phyloP scores from a whole-genome alignment of 2,113 vertebrate species.

The Lampris megalopsis region DNA sequence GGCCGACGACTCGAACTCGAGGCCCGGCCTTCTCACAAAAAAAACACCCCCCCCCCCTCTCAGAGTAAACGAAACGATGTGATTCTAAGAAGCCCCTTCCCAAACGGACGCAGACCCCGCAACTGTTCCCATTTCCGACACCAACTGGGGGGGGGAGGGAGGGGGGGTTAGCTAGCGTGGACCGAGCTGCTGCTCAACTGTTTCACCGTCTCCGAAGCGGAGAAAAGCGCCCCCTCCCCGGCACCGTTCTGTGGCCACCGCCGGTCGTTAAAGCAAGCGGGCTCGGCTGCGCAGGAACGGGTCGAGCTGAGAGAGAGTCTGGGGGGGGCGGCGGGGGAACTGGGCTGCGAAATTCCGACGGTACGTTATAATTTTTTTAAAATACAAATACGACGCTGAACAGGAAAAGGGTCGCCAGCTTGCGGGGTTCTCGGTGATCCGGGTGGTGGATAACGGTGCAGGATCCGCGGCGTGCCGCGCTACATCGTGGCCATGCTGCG shows the following conservation, averaged over 20 bases:
- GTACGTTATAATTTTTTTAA: too few species aligned
- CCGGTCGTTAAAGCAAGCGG: constrained; percentile 15
- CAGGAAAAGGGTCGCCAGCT: too few species aligned
- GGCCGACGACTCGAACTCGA: neutral
- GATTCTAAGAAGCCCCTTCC: constrained; percentile 7
- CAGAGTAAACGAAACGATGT: constrained; percentile 8
- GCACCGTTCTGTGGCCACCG: constrained; percentile 59
- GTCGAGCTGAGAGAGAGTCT: neutral
- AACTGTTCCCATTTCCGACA: constrained; percentile 75
- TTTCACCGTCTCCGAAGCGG: neutral
- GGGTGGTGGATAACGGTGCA: too few species aligned
- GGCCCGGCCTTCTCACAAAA: neutral
- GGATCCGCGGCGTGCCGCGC: too few species aligned
- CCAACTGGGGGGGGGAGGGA: too few species aligned
- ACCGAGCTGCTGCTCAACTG: too few species aligned
- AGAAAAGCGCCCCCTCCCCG: constrained; percentile 53
- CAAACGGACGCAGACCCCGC: constrained; percentile 29
- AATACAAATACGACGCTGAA: too few species aligned
- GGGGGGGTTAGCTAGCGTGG: too few species aligned
- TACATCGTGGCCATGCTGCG: too few species aligned
- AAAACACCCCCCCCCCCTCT: neutral
- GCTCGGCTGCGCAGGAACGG: constrained; percentile 6
- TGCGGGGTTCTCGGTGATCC: too few species aligned
- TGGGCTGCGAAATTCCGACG: neutral
- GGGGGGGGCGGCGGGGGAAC: neutral